Base-by-base conservation (phyloP, 2,797 vertebrate genomes). In the Galaxias olidus region DNA sequence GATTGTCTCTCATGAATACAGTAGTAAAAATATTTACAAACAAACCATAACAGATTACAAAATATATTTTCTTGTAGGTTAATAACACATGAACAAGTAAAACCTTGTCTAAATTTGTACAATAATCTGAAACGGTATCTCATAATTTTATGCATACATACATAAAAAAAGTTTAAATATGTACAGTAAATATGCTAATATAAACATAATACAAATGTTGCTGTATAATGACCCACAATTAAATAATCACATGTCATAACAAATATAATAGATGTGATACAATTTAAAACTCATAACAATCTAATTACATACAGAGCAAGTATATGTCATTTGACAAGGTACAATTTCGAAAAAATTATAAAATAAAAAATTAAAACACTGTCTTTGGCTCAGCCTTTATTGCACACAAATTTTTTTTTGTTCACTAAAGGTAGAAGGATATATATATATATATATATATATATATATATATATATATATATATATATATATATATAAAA, bases 41-140 rank as follows among this genome's bases (percentile, higher is more conserved):
- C 63, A 75, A 47, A 68, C 81, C 79, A 51, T 45, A 65, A 56
- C 60, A 12, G 51, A 51, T 50, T 86, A 86, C 60, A 87, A 91
- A 86, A 87, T 78, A 63, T 72, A 4, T 65, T 61, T n/a, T 79
- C 71, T 63, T 70, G 71, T 86, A 84, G 59, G 83, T 61, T 70
- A 76, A 83, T 82, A 87, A 76, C 74, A 87, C 80, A 85, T 60
- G 7, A 81, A 91, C 90, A 92, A 91, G 90, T 92, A 91, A 89
- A 92, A 93, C 91, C 90, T 92, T 92, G 90, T 92, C 86, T 89
- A 88, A 86, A 70, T 66, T 65, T 77, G 75, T 72, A 85, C 67
- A 88, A 77, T 78, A 79, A 78, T 72, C 69, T 74, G 68, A 85
- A 82, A 82, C 81, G 85, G 80, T 76, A 73, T 80, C 60, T 77